Evolutionary conservation across 2,888 invertebrate genomes (phyloP), one percentile per base, ranked within the genome.

Genomic region (Bhutanitis thaidina): DNA sequence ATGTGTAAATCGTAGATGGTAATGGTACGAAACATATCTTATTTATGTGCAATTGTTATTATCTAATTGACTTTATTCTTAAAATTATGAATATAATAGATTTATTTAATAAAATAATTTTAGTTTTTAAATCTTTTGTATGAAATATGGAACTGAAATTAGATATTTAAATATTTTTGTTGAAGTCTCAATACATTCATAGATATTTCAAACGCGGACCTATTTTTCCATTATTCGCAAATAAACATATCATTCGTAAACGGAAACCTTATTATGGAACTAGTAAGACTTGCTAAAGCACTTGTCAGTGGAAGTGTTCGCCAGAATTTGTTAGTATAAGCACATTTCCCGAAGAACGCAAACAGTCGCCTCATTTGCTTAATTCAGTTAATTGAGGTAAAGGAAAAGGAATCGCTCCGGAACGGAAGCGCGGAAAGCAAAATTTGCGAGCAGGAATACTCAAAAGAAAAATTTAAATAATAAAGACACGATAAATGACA

Each of bases 401-500:
- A 57, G 56, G 49, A 57, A 55, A 53, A 52, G 48, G 52, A 60
- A 53, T 53, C 43, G 47, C 55, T 49, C 51, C 48, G 10, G 30
- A 38, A 45, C 48, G 10, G 30, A 38, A 45, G 38, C 16, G 29
- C 14, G 43, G 45, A 43, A 51, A 50, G 49, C 35, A 32, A 46
- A 47, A 44, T 50, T 34, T 49, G 27, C 35, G 35, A 34, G 14
- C 7, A 9, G 35, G 43, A 34, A 40, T 35, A 45, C 41, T 10
- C 30, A 38, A 60, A 60, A 58, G 49, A 46, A 64, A 62, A 71
- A 72, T 71, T 68, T 67, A 65, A 69, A 69, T 65, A 67, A 71
- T 67, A 69, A 69, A 69, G 69, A 69, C 65, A 68, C 71, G 68
- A 80, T 77, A 79, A 77, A 77, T 73, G 79, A 74, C 70, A 69